Base-by-base conservation (phyloP, 2,797 vertebrate genomes). In the Ceyx erithaca region DNA sequence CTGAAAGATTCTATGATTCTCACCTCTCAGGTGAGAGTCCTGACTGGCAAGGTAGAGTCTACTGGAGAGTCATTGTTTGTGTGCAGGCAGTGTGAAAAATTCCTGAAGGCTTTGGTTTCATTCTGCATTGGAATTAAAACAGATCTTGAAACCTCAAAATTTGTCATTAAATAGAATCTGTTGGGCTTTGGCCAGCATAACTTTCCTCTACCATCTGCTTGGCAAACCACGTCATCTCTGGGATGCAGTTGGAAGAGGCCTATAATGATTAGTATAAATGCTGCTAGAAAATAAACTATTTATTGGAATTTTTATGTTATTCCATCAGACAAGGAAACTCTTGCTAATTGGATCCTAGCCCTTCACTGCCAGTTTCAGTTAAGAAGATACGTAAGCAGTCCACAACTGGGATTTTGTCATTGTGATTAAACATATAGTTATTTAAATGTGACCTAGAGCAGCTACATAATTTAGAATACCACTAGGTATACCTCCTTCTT, bases 291-390 rank as follows among this genome's bases (percentile, higher is more conserved):
- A 92, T 41, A 93, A 86, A 80, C 7, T 85, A 25, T 95, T 94
- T 91, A 93, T 88, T 87, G 69, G 90, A 96, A 92, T 92, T 92
- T 95, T 94, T 95, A 92, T 96, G 90, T 91, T 96, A 94, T 84
- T 92, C 73, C 76, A 85, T 92, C 73, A 95, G 92, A 96, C 45
- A 93, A 92, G 79, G 57, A 91, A 94, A 90, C 31, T 80, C 85
- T 79, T 76, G 59, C 51, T 97, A 94, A 94, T 90, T 96, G 84
- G 73, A 89, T 85, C 40, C 64, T 73, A 79, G 87, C 59, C 82
- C 57, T 94, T 77, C 71, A 75, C 85, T 94, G 69, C 72, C 89
- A 92, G 45, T 85, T 96, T 94, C 92, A 85, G 85, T 94, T 96
- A 95, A 95, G 73, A 87, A 90, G 91, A 92, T 80, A 64, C 81